A percentile compares a stretch with the other conserved stretches of the same genome.
These are phyloP conservation scores for Iphiclides podalirius DNA, from an alignment of 2,888 invertebrate genomes.

Conservation along the genomic window DNA sequence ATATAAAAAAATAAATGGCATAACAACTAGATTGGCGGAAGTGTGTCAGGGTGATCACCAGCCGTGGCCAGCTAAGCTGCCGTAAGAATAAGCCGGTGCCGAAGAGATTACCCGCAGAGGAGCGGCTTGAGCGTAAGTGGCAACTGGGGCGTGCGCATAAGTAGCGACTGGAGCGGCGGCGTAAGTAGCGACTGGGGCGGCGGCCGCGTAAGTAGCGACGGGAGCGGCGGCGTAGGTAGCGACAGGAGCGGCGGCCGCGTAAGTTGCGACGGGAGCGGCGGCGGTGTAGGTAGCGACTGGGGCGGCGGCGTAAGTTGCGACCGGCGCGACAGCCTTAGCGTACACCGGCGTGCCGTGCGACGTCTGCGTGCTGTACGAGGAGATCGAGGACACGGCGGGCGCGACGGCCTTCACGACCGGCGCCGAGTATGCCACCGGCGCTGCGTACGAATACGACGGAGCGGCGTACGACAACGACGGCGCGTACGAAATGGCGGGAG, in stretches of 20 bases:
- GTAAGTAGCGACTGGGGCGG: constrained; percentile 37
- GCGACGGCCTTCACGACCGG: constrained; percentile 45
- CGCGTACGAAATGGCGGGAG: constrained; percentile 42
- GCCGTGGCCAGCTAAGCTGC: constrained; percentile 80
- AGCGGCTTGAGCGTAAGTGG: constrained; percentile 30
- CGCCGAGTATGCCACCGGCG: constrained; percentile 69
- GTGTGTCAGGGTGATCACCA: constrained; percentile 74
- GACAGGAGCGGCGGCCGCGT: constrained; percentile 59
- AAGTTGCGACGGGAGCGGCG: constrained; percentile 53
- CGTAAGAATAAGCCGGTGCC: constrained; percentile 78
- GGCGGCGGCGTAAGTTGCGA: constrained; percentile 68
- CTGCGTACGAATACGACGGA: constrained; percentile 41
- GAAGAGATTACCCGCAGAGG: constrained; percentile 17
- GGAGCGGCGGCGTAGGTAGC: constrained; percentile 65
- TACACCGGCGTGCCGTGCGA: constrained; percentile 38
- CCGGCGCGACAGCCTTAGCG: constrained; percentile 45
- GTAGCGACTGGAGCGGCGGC: constrained; percentile 32
- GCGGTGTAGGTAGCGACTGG: constrained; percentile 66
- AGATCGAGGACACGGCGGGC: constrained; percentile 40
- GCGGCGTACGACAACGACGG: constrained; percentile 39
- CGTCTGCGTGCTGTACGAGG: constrained; percentile 42
- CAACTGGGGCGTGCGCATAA: constrained; percentile 32
- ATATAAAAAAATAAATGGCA: constrained; percentile 48
- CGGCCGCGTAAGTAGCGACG: constrained; percentile 70
- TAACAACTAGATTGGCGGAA: constrained; percentile 55